These are phyloP conservation scores for Ips nitidus DNA, from an alignment of 1,140 invertebrate species.

Conservation along the genomic window DNA sequence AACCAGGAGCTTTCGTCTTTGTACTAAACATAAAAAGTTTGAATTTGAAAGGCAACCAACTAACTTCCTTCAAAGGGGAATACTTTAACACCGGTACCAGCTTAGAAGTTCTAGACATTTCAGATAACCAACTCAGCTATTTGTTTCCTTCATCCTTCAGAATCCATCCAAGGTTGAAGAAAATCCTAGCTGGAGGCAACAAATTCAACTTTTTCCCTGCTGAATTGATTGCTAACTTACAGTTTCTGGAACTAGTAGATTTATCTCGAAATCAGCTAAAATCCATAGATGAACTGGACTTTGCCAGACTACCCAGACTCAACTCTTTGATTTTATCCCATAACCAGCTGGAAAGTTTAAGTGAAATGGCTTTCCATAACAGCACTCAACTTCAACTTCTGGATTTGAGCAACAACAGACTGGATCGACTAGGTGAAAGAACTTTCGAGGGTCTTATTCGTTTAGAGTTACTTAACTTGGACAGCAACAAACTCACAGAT, in stretches of 20 bases:
- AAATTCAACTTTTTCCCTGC: slow-evolving; percentile 80
- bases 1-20: slow-evolving; percentile 66
- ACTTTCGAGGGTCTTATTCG: slow-evolving; percentile 80
- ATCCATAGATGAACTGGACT: slow-evolving; percentile 79
- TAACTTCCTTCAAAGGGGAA: slow-evolving; percentile 77
- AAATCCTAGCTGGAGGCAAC: slow-evolving; percentile 71
- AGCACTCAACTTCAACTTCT: slow-evolving; percentile 83
- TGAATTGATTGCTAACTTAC: slow-evolving; percentile 72
- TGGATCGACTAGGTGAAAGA: slow-evolving; percentile 75
- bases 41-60: slow-evolving; percentile 68
- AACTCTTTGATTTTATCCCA: slow-evolving; percentile 67
- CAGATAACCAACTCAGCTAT: slow-evolving; percentile 75
- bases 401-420: slow-evolving; percentile 70
- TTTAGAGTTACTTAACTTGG: slow-evolving; percentile 73
- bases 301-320: slow-evolving; percentile 75
- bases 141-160: slow-evolving; percentile 80
- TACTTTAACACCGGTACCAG: slow-evolving; percentile 72
- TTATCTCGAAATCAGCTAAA: slow-evolving; percentile 76
- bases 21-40: slow-evolving; percentile 69
- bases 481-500: slow-evolving; percentile 70
- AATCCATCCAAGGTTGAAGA: slow-evolving; percentile 71
- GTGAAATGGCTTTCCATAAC: slow-evolving; percentile 86
- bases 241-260: slow-evolving; percentile 73
- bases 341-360: slow-evolving; percentile 78
- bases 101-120: slow-evolving; percentile 72